phyloP scores from a whole-genome alignment of 2,888 invertebrate species.

The Hoplodrina ambigua region DNA sequence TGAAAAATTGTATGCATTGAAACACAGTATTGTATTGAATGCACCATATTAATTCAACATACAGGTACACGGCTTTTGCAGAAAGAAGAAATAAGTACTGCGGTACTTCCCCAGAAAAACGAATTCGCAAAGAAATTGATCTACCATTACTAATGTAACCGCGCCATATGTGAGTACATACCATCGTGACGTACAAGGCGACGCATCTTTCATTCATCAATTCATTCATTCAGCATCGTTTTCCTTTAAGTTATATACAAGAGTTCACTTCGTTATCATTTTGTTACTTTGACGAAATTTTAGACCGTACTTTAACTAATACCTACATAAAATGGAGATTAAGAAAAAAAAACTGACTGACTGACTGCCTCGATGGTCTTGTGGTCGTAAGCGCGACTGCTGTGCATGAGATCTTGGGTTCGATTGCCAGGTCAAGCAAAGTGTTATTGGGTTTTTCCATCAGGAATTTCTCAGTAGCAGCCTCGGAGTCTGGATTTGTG shows the following conservation, averaged over 20 bases:
- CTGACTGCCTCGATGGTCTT: too few relatives aligned
- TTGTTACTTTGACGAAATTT: background rate
- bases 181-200: constrained; percentile 15
- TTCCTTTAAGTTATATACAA: constrained; percentile 26
- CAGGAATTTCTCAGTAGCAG: too few relatives aligned
- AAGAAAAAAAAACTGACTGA: too few relatives aligned
- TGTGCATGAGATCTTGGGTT: too few relatives aligned
- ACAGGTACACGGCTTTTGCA: background rate
- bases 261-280: background rate
- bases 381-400: too few relatives aligned
- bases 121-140: constrained; percentile 6
- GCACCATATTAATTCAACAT: background rate
- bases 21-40: too few relatives aligned
- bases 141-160: constrained; percentile 1
- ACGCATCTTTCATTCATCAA: constrained; percentile 36
- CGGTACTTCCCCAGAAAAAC: constrained; percentile 13
- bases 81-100: background rate
- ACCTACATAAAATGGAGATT: too few relatives aligned
- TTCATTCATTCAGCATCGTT: constrained; percentile 1
- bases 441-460: too few relatives aligned
- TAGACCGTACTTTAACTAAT: too few relatives aligned
- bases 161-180: constrained; percentile 16
- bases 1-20: too few relatives aligned
- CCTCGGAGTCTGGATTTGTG: too few relatives aligned
- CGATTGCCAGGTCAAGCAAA: too few relatives aligned